Percentiles rank a stretch among this genome's conserved stretches.
phyloP scores from a whole-genome alignment of 2,113 vertebrate species.

The Syrrhaptes paradoxus region DNA sequence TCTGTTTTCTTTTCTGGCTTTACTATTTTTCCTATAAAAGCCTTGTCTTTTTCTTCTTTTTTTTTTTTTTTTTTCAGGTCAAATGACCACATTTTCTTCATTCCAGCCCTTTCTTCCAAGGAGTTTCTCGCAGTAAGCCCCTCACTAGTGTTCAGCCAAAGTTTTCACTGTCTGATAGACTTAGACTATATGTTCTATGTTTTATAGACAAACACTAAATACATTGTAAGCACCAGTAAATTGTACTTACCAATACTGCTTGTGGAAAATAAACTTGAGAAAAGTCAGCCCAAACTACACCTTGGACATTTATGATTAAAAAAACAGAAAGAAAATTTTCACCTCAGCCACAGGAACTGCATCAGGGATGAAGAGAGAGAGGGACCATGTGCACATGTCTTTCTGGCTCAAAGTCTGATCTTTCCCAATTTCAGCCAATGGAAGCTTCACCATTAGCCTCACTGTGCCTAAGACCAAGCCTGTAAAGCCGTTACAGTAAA shows the following conservation, averaged over 20 bases:
- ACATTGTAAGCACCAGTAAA: background rate
- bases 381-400: fast-evolving
- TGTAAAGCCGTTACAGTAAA: background rate
- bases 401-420: background rate
- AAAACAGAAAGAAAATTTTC: background rate
- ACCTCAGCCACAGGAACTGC: background rate
- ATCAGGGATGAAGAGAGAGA: background rate
- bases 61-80: background rate
- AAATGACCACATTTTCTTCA: background rate
- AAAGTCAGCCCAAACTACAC: background rate
- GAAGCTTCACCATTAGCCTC: background rate
- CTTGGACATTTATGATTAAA: background rate
- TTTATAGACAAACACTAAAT: background rate
- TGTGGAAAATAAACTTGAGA: background rate
- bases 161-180: background rate
- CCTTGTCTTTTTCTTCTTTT: background rate
- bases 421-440: background rate
- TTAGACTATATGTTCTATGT: background rate
- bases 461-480: background rate
- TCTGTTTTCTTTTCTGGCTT: background rate
- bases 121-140: background rate
- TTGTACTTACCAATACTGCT: background rate
- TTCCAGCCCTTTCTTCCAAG: background rate
- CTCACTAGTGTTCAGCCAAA: background rate
- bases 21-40: background rate